These are phyloP conservation scores for Alviniconcha strummeri DNA, from an alignment of 2,888 invertebrate species.

Conservation along the genomic window DNA sequence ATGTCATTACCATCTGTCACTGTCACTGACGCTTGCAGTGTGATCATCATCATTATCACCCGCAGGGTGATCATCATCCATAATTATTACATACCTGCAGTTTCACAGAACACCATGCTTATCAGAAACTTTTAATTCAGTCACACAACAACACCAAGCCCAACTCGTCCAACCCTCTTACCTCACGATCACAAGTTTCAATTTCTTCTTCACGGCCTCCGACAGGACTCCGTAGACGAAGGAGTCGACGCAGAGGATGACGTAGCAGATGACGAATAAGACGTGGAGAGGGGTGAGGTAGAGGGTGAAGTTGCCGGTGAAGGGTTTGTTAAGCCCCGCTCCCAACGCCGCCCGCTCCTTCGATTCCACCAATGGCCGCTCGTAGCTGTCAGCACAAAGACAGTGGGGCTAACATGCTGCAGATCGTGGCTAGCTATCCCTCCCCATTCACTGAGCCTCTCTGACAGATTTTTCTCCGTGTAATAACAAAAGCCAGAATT, in stretches of 20 bases:
- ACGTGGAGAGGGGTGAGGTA: slow-evolving; percentile 64
- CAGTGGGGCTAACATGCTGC: not conserved
- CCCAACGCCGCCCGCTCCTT: slow-evolving; percentile 21
- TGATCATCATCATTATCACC: too few relatives aligned
- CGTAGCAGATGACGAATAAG: slow-evolving; percentile 61
- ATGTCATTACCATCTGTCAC: too few relatives aligned
- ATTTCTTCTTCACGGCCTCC: slow-evolving; percentile 44
- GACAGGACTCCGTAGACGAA: slow-evolving; percentile 53
- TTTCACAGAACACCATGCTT: too few relatives aligned
- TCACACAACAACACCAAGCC: too few relatives aligned
- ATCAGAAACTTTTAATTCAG: too few relatives aligned
- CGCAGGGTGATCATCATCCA: too few relatives aligned
- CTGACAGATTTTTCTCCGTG: too few relatives aligned
- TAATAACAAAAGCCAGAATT: too few relatives aligned
- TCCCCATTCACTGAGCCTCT: too few relatives aligned
- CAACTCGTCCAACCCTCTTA: not conserved
- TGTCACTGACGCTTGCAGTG: too few relatives aligned
- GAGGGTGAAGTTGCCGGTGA: slow-evolving; percentile 58
- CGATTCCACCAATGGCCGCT: not conserved
- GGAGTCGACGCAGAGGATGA: slow-evolving; percentile 56
- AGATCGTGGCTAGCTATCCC: too few relatives aligned
- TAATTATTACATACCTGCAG: too few relatives aligned
- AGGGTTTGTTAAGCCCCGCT: slow-evolving; percentile 39
- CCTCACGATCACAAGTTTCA: slow-evolving; percentile 50
- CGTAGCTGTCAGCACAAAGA: slow-evolving; percentile 35